These are phyloP conservation scores for Ladona fulva DNA, from an alignment of 1,140 invertebrate species.

Conservation along the genomic window DNA sequence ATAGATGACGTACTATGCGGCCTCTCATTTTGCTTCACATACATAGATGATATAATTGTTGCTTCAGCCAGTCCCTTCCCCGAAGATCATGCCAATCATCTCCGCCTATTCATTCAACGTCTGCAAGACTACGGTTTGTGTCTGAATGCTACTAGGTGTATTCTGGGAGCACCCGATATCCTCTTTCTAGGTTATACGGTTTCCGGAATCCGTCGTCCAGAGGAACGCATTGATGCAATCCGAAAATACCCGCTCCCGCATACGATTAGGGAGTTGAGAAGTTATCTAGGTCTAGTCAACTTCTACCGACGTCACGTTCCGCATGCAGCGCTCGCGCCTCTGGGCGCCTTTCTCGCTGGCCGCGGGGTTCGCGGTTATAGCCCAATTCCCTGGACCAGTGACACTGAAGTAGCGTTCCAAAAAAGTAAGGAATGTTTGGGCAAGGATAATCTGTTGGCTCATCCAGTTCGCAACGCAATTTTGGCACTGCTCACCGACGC, in stretches of 20 bases:
- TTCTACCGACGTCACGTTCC: constrained; percentile 21
- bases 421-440: constrained; percentile 21
- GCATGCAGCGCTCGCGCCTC: constrained; percentile 20
- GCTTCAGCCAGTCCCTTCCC: constrained; percentile 28
- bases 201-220: no score
- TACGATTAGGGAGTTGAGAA: no score
- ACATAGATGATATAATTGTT: constrained; percentile 40
- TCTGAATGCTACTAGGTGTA: no score
- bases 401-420: constrained; percentile 22
- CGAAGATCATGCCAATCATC: constrained; percentile 32
- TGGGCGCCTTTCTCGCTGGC: no score
- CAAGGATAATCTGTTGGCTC: constrained; percentile 10
- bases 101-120: constrained; percentile 31
- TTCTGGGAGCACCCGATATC: no score
- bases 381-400: constrained; percentile 29
- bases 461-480: constrained; percentile 14
- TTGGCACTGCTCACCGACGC: background rate
- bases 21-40: constrained; percentile 28
- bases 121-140: constrained; percentile 29
- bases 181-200: no score
- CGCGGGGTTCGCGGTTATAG: constrained; percentile 26
- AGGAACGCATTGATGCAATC: no score
- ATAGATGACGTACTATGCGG: constrained; percentile 29
- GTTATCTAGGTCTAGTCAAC: constrained; percentile 17
- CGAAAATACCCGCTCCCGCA: no score